A percentile compares a stretch with the other conserved stretches of the same genome.
phyloP scores from a whole-genome alignment of 2,888 invertebrate species.

The Acanthopleura granulata region DNA sequence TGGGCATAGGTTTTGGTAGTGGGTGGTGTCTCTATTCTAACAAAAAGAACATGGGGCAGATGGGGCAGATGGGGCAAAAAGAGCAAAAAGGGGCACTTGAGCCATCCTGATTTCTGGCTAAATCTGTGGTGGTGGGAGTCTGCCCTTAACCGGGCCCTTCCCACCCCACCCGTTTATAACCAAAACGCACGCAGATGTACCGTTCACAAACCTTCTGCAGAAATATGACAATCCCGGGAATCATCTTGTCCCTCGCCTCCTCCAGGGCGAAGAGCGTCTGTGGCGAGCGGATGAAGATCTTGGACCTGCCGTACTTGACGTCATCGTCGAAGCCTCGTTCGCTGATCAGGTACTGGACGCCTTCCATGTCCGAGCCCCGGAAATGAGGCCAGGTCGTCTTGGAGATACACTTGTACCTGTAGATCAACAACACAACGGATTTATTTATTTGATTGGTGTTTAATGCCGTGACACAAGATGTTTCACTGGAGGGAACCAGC shows the following conservation, averaged over 20 bases:
- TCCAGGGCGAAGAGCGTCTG: constrained; percentile 91
- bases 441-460: no score
- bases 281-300: constrained; percentile 94
- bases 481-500: no score
- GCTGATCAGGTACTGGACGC: constrained; percentile 85
- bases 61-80: no score
- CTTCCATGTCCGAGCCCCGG: constrained; percentile 83
- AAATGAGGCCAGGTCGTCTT: constrained; percentile 98
- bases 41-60: no score
- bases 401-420: constrained; percentile 95
- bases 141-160: no score
- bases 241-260: constrained; percentile 84
- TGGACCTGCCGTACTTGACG: constrained; percentile 94
- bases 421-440: constrained; percentile 43
- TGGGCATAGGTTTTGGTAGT: no score
- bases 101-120: no score
- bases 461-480: no score
- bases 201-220: constrained; percentile 91
- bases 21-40: no score
- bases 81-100: no score
- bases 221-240: constrained; percentile 91
- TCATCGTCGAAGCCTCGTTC: constrained; percentile 84
- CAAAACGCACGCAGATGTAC: no score
- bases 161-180: neutral
- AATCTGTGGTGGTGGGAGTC: no score